A percentile compares a stretch with the other conserved stretches of the same genome.
Conservation (phyloP, 2,888 invertebrate genomes). For the Colostygia pectinataria region DNA sequence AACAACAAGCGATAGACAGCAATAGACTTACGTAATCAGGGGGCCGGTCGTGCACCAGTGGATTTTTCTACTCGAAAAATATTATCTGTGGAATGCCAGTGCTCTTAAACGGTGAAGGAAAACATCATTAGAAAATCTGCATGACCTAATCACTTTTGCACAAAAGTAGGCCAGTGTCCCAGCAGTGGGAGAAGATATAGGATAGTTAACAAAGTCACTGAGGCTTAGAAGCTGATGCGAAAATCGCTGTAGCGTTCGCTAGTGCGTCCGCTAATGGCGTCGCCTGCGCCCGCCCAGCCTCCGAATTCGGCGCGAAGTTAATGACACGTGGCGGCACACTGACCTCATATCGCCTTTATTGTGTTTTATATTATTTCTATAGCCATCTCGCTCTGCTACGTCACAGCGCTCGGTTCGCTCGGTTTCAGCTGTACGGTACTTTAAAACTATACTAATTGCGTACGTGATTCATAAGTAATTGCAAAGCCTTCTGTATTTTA, state of each 20-base stretch:
- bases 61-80: no score
- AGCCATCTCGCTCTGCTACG: slow-evolving; percentile 15
- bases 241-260: slow-evolving; percentile 1
- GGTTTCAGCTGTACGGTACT: slow-evolving; percentile 10
- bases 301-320: slow-evolving; percentile 24
- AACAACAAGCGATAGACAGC: no score
- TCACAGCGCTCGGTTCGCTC: slow-evolving; percentile 13
- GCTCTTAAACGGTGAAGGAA: no score
- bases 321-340: slow-evolving; percentile 30
- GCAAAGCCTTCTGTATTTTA: slow-evolving; percentile 3
- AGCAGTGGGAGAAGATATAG: no score
- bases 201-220: no score
- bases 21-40: no score
- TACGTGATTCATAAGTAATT: slow-evolving; percentile 5
- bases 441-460: slow-evolving; percentile 10
- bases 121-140: no score
- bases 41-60: no score
- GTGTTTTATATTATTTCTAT: slow-evolving; percentile 23
- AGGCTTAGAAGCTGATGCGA: no score
- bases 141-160: no score
- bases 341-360: slow-evolving; percentile 24
- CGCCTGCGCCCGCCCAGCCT: slow-evolving; percentile 4
- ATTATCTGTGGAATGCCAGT: no score
- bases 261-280: not conserved
- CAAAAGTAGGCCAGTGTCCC: no score